Evolutionary conservation across 2,888 invertebrate species (phyloP), one percentile per base, ranked within the genome.

Genomic region (Carabus problematicus): DNA sequence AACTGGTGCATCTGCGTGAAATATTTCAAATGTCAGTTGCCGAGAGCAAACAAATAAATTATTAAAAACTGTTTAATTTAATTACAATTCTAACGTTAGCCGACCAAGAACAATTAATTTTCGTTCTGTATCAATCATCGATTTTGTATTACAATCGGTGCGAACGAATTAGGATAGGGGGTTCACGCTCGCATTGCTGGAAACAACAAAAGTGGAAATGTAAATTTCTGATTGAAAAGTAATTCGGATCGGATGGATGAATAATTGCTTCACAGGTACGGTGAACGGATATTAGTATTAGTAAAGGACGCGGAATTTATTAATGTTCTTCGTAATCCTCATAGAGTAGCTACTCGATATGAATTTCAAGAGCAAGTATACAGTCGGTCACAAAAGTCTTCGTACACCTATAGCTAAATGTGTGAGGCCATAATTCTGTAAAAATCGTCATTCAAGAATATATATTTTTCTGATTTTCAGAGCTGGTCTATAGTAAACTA

Each of bases 101-200:
- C n/a, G n/a, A n/a, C n/a, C n/a, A n/a, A 29, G 29, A 29, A 29
- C 29, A 29, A 29, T 29, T 29, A 29, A 29, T 29, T 29, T n/a
- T 29, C 29, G 29, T 39, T 29, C 9, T 8, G 12, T 61, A 40
- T 14, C 16, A 61, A 60, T 16, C n/a, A 39, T n/a, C 59, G 19
- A 40, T 62, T 52, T 1, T 8, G 19, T 9, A 18, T 52, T 52
- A 9, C 18, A 52, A 12, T 18, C 52, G 16, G 6, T 8, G 1
- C 16, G 12, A n/a, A 52, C 12, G 52, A 12, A 18, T 52, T 18
- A 12, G 19, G 12, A 52, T 49, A 12, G 49, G 12, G 3, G 11
- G 12, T 61, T 18, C 16, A 16, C 3, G 19, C 19, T 8, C n/a
- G 6, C 18, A 52, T 18, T 18, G 18, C 9, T 12, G 52, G 18